Evolutionary conservation across 2,797 vertebrate genomes (phyloP).

Genomic region (Ctenosaura bakeri): DNA sequence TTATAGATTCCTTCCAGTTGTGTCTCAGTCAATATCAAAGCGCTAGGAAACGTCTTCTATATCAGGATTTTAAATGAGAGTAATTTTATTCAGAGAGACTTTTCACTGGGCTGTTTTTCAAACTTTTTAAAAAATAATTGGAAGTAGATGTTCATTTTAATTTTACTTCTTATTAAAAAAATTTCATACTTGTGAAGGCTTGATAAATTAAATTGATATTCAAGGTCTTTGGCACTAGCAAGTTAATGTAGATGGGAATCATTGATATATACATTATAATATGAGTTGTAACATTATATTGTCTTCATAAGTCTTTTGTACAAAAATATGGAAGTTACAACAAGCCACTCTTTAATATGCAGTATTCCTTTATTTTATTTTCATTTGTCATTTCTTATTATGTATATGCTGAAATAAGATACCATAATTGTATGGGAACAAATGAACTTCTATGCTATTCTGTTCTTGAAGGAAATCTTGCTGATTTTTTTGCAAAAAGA

Average conservation of each 20-base stretch:
- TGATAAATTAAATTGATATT: background rate
- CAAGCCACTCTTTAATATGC: background rate
- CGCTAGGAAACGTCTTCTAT: background rate
- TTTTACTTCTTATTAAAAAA: background rate
- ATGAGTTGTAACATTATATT: background rate
- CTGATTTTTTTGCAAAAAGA: background rate
- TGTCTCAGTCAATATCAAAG: background rate
- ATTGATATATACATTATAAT: background rate
- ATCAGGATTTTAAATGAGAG: background rate
- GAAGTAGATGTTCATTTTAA: background rate
- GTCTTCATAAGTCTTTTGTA: background rate
- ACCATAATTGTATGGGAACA: background rate
- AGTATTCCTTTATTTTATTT: background rate
- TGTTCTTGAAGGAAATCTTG: background rate
- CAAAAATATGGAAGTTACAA: background rate
- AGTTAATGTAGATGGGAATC: background rate
- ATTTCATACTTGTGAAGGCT: background rate
- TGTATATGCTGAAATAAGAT: background rate
- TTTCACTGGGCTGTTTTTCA: background rate
- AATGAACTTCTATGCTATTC: background rate
- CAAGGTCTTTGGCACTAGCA: background rate
- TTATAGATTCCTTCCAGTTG: background rate
- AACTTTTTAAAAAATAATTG: background rate
- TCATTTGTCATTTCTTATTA: background rate
- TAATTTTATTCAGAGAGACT: constrained; percentile 1